Percentiles rank a stretch among this genome's conserved stretches.
Conservation (phyloP, 2,113 vertebrate species). For the Paracanthobrama guichenoti region DNA sequence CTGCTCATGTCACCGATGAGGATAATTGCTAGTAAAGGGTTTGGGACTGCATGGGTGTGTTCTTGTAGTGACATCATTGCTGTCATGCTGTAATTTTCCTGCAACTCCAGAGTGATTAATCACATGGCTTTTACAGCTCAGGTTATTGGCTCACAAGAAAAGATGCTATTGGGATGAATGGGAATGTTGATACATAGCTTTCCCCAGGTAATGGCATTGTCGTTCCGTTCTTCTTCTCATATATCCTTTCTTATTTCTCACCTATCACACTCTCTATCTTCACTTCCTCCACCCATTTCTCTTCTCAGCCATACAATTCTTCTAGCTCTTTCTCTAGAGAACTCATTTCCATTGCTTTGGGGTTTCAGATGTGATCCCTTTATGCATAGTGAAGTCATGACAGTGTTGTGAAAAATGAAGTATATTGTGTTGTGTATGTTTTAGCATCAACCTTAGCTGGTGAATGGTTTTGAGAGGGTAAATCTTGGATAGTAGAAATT, state of each 20-base stretch:
- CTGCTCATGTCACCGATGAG: background rate
- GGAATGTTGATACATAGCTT: background rate
- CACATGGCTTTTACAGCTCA: background rate
- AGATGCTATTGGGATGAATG: background rate
- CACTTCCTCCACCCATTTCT: background rate
- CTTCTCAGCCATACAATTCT: background rate
- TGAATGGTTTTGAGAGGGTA: background rate
- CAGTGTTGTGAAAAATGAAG: background rate
- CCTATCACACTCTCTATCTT: background rate
- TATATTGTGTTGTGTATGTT: background rate
- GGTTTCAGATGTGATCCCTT: background rate
- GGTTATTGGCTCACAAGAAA: background rate
- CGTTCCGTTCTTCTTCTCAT: background rate
- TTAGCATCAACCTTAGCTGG: background rate
- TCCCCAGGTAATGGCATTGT: background rate
- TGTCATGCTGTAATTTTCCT: background rate
- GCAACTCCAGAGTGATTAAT: background rate
- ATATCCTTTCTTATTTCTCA: conserved; percentile 11
- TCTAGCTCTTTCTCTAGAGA: background rate
- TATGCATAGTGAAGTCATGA: background rate
- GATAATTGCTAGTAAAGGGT: background rate
- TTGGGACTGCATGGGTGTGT: background rate
- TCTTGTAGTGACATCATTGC: background rate
- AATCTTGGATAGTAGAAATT: background rate
- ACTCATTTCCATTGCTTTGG: background rate